Base-by-base conservation (phyloP, 1,140 invertebrate species). In the Dryas iulia region DNA sequence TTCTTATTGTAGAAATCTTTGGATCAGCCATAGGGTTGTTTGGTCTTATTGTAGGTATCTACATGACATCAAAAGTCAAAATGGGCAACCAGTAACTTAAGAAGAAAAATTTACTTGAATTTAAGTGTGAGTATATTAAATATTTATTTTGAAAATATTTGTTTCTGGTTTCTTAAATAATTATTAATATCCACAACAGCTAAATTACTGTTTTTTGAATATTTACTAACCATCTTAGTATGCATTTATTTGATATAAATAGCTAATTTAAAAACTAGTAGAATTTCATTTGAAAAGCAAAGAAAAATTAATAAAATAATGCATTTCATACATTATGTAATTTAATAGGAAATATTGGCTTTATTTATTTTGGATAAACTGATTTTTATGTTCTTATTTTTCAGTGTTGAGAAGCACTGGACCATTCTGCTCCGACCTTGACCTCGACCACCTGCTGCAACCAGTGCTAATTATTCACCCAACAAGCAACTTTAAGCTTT, bases 1-100 rank as follows among this genome's bases (percentile, higher is more conserved):
- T 99, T 90, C 94, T 99, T 7, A 99, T 99, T 87, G 96, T 99
- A 53, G 98, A 99, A 93, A 99, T 99, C 89, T 99, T 99, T 90
- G 98, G 97, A 21, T 98, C 97, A 86, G 98, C 98, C 77, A 99
- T 99, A 92, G 98, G 98, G 84, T 94, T 99, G 0, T 99, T 99
- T 93, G 98, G 98, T 67, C 94, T 99, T n/a, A 99, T 99, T 92
- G 98, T 99, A 64, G 97, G 97, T 71, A 98, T 99, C 92, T 97
- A 99, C 87, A 97, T 98, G 95, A 94, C 94, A 39, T 94, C 94
- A 71, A 95, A 94, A 87, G 89, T 93, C 64, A 94, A 93, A 86
- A 94, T 94, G 93, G 93, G 93, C 76, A 92, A 93, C 84, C 84
- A 87, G 79, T 89, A 89, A 87, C 66, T 79, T 76, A 84, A 82